Evolutionary conservation across 1,140 invertebrate species (phyloP).

Genomic region (Stegodyphus mimosarum): DNA sequence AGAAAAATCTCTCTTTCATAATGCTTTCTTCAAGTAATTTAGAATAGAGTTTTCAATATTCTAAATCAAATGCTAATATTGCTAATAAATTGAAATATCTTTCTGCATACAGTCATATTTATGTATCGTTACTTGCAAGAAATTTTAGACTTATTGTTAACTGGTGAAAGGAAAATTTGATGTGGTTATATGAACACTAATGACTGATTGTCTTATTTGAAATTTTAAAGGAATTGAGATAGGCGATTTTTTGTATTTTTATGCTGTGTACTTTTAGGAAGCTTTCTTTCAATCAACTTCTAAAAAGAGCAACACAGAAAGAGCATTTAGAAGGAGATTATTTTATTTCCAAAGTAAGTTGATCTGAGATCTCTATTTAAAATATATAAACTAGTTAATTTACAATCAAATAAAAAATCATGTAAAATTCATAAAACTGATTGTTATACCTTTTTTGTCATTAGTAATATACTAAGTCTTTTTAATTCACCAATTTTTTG

Average conservation of each 20-base stretch:
- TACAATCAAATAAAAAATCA: not conserved
- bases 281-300: slow-evolving; percentile 70
- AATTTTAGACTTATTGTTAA: not conserved
- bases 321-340: slow-evolving; percentile 66
- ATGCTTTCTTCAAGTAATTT: no score
- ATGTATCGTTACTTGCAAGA: not conserved
- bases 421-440: not conserved
- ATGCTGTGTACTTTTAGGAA: slow-evolving; percentile 63
- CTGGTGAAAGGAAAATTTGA: not conserved
- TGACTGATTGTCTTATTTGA: not conserved
- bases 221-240: not conserved
- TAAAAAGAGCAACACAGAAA: slow-evolving; percentile 68
- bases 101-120: not conserved
- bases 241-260: not conserved
- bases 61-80: no score
- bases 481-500: not conserved
- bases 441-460: not conserved
- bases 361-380: no score
- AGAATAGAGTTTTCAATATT: no score
- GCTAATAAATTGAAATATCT: not conserved
- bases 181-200: not conserved
- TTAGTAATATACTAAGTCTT: not conserved
- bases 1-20: no score
- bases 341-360: slow-evolving; percentile 67
- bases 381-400: not conserved